Evolutionary conservation across 2,113 vertebrate species (phyloP).

Genomic region (Collichthys lucidus): DNA sequence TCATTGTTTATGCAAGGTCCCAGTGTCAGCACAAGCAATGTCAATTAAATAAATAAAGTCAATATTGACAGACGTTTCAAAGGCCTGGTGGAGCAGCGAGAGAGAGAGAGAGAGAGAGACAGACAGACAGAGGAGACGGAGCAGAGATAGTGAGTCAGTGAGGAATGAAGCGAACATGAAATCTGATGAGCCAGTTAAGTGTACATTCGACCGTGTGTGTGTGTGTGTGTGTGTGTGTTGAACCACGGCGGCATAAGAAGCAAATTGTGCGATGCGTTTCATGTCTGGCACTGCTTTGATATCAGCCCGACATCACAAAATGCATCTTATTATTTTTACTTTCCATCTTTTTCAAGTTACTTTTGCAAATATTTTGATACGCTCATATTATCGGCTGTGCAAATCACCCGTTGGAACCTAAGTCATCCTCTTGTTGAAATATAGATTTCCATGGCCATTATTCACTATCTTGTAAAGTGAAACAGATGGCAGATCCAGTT

Average conservation of each 20-base stretch:
- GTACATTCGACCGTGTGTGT: constrained; percentile 10
- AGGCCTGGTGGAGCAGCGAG: constrained; percentile 27
- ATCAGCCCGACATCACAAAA: constrained; percentile 41
- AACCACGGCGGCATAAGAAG: constrained; percentile 8
- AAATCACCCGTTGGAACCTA: constrained; percentile 30
- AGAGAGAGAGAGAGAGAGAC: constrained; percentile 11
- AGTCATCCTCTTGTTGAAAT: constrained; percentile 48
- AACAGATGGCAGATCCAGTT: constrained; percentile 70
- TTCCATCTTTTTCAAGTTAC: constrained; percentile 3
- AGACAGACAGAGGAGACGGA: constrained; percentile 9
- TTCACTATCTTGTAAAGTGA: constrained; percentile 62
- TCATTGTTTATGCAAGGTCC: constrained; percentile 83
- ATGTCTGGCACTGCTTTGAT: constrained; percentile 53
- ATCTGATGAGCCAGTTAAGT: constrained; percentile 39
- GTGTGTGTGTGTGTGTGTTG: constrained; percentile 5
- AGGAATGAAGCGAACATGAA: constrained; percentile 43
- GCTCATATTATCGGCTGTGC: constrained; percentile 19
- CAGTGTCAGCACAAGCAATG: constrained; percentile 69
- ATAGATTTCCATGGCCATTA: constrained; percentile 53
- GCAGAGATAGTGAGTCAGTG: constrained; percentile 36
- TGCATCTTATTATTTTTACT: constrained; percentile 20
- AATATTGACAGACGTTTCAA: constrained; percentile 78
- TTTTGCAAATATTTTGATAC: constrained; percentile 50
- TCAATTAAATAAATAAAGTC: constrained; percentile 82
- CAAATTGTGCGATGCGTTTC: constrained; percentile 51